Evolutionary conservation across 2,113 vertebrate genomes (phyloP).

Genomic region (Xyrauchen texanus): DNA sequence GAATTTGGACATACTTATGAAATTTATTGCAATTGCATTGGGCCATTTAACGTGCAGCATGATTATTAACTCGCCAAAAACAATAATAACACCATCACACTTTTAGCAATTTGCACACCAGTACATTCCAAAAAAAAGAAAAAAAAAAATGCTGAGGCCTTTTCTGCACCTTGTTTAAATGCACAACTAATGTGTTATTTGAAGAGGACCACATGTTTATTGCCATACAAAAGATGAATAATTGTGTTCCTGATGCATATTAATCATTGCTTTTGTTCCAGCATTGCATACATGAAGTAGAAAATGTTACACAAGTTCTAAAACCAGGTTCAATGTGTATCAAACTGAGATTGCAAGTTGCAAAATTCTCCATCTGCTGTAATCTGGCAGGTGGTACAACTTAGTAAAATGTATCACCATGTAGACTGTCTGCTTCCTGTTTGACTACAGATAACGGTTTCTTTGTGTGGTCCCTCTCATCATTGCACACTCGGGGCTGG

Average conservation of each 20-base stretch:
- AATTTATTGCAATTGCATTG: too few species aligned
- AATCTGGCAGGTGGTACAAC: slow-evolving; percentile 18
- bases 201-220: neutral
- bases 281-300: neutral
- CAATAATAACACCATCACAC: neutral
- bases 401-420: neutral
- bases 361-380: neutral
- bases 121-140: neutral
- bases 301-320: slow-evolving; percentile 21
- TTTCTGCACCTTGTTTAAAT: neutral
- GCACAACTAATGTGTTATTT: slow-evolving; percentile 18
- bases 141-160: neutral
- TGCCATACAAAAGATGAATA: slow-evolving; percentile 18
- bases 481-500: slow-evolving; percentile 60
- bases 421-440: slow-evolving; percentile 14
- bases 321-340: neutral
- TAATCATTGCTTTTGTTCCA: slow-evolving; percentile 23
- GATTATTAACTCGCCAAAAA: neutral
- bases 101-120: neutral
- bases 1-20: too few species aligned
- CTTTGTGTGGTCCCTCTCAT: slow-evolving; percentile 49
- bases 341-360: slow-evolving; percentile 14
- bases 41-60: neutral
- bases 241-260: slow-evolving; percentile 8
- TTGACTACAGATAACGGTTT: slow-evolving; percentile 49